Base-by-base conservation (phyloP, 2,797 vertebrate species). In the Bryconaethiops microstoma region DNA sequence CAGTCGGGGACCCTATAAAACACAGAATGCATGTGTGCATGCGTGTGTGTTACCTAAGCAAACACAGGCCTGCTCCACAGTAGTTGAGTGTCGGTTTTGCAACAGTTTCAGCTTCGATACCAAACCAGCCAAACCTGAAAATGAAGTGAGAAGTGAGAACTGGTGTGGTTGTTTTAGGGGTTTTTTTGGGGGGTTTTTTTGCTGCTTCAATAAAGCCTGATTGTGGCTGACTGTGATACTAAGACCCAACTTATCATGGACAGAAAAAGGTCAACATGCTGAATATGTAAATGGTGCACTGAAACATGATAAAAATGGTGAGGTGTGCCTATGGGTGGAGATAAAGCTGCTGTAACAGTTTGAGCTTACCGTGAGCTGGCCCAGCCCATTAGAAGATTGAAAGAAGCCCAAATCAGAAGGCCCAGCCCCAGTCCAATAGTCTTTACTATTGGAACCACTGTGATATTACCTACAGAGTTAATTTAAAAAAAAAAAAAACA, bases 381-480 rank as follows among this genome's bases (percentile, higher is more conserved):
- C 88, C 88, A 89, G 48, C 88, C 88, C 55, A 89, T 86, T 0
- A 89, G 81, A 16, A 89, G 83, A 77, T 87, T 88, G 57, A 88
- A 86, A 14, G 81, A 84, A 79, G 82, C 84, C 84, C 87, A 87
- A 29, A 86, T 85, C n/a, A 84, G 79, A 68, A 86, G 76, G 8
- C 84, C 83, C 1, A 96, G 92, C 29, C 95, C 94, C 80, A 96
- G 92, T n/a, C 95, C 95, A 84, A 96, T 92, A 57, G 94, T 96
- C 93, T 96, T 96, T 84, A 96, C 88, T 83, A 96, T 92, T 42
- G 95, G 94, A 45, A 96, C 94, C 67, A 96, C 93, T 39, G 94
- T 93, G 84, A 96, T 55, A 57, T 96, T 96, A 74, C 95, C 96
- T 96, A 84, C 83, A 79, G 0, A 19, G 17, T n/a, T n/a, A n/a